Base-by-base conservation (phyloP, 2,888 invertebrate genomes). In the Onthophagus sagittarius region DNA sequence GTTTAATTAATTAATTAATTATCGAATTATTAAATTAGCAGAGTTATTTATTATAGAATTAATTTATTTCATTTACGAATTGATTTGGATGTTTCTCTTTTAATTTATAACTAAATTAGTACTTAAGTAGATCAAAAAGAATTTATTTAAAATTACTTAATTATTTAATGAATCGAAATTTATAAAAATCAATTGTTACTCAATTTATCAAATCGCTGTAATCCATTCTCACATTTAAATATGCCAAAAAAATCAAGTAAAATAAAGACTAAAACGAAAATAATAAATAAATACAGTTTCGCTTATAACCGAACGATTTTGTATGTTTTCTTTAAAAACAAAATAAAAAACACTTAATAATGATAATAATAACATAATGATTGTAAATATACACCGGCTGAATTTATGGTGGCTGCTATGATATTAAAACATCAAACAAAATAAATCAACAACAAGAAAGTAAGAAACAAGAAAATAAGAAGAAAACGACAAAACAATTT, bases 371-470 rank as follows among this genome's bases (percentile, higher is more conserved):
- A 62, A 31, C 63, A 62, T 62, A 62, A 71, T 71, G 31, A 31
- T 15, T 70, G 53, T 70, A 62, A 15, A 15, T 15, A 53, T 62
- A 53, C 62, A 70, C 39, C 39, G 23, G 39, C 39, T 53, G 39
- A 53, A 11, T 53, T 23, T 71, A 74, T 77, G 77, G 77, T 79
- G 79, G 79, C 77, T 79, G 79, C 79, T 79, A 78, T 53, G 39
- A 53, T 53, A 53, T 53, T 53, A 53, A 53, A 53, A 23, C 23
- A 23, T 23, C 39, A 53, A n/a, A 15, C 15, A 70, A 13, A 14
- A 23, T 23, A 23, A 23, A 23, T 23, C 23, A 23, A 23, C 23
- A 23, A 23, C 23, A 23, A 23, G 23, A 23, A 23, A 23, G 23
- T 23, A 23, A 23, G 23, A 23, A 23, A 23, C 23, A 23, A 23